Percentiles rank a stretch among this genome's conserved stretches.
Conservation (phyloP, 2,113 vertebrate genomes). For the Sterrhoptilus dennistouni region DNA sequence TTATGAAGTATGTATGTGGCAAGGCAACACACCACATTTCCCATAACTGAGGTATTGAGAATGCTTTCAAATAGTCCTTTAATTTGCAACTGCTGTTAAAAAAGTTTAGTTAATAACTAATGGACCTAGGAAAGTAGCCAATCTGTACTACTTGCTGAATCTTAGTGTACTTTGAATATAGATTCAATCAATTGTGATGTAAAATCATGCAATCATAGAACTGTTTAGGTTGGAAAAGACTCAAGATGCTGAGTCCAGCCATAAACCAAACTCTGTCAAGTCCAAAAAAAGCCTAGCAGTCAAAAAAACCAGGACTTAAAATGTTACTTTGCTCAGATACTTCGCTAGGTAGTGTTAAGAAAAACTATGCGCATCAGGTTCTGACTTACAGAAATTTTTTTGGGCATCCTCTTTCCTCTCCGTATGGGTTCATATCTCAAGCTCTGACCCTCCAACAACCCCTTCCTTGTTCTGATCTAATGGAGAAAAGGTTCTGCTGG, state of each 20-base stretch:
- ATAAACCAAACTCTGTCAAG: neutral
- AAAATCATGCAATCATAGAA: neutral
- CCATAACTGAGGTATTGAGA: neutral
- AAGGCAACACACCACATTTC: neutral
- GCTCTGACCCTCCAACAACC: neutral
- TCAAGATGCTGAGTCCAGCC: neutral
- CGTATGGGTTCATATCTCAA: neutral
- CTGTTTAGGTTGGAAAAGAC: neutral
- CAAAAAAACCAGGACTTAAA: neutral
- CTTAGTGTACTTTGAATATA: neutral
- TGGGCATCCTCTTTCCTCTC: fast-evolving
- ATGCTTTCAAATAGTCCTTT: slow-evolving; percentile 41
- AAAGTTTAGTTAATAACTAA: neutral
- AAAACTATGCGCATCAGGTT: neutral
- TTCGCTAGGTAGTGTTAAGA: neutral
- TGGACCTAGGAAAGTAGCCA: neutral
- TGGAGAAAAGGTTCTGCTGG: neutral
- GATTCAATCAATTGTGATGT: neutral
- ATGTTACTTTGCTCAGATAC: neutral
- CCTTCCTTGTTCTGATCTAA: neutral
- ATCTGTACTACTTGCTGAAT: neutral
- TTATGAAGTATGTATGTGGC: slow-evolving; percentile 4
- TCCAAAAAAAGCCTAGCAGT: neutral
- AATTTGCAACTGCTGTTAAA: slow-evolving; percentile 23
- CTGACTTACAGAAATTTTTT: neutral